Evolutionary conservation across 2,113 vertebrate genomes (phyloP).

Genomic region (Upupa epops): DNA sequence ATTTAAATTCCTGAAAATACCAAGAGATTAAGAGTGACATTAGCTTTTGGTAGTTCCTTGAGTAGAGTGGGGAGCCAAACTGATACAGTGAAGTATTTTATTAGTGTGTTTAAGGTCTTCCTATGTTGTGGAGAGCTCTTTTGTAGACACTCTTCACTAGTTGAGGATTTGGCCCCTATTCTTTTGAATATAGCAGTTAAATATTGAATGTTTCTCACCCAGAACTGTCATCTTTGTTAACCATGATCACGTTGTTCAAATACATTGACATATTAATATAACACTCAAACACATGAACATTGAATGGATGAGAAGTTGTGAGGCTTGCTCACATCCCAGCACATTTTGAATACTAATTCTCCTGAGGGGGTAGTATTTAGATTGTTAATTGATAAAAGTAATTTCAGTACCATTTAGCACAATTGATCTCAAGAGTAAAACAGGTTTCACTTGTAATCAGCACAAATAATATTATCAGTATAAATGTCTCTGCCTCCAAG

Average conservation of each 20-base stretch:
- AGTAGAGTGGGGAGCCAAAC: neutral
- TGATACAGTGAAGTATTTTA: neutral
- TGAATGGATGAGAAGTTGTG: neutral
- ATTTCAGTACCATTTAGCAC: conserved; percentile 17
- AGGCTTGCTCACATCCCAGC: neutral
- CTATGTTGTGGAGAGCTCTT: neutral
- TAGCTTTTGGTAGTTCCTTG: neutral
- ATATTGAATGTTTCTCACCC: neutral
- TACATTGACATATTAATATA: neutral
- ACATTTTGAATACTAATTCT: neutral
- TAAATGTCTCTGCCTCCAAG: neutral
- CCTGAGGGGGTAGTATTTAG: neutral
- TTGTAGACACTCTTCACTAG: neutral
- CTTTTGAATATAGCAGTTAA: neutral
- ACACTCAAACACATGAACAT: neutral
- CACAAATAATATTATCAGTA: neutral
- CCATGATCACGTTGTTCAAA: neutral
- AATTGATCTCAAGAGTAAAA: conserved; percentile 26
- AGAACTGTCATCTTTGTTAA: neutral
- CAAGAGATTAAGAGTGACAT: neutral
- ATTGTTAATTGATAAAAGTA: conserved; percentile 25
- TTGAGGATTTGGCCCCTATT: neutral
- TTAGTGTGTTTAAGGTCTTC: neutral
- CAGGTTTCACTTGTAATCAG: neutral
- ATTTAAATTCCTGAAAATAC: conserved; percentile 3